Conservation (phyloP, 2,797 vertebrate genomes). For the Helostoma temminkii region DNA sequence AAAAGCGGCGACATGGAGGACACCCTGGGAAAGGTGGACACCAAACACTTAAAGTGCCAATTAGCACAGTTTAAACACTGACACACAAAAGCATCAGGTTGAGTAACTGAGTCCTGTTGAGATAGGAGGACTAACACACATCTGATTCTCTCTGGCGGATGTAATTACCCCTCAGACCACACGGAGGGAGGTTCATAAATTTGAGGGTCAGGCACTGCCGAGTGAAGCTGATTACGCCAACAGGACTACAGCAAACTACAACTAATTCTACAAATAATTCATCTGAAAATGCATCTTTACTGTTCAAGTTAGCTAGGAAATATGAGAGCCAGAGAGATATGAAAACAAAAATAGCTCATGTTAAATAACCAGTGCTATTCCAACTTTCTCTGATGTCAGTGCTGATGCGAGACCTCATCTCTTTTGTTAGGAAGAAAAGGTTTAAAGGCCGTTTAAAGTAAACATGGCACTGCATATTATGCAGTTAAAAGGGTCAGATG, state of each 20-base stretch:
- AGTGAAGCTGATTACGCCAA: slow-evolving; percentile 60
- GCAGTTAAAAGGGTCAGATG: slow-evolving; percentile 22
- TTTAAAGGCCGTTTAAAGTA: slow-evolving; percentile 36
- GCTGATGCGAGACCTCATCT: neutral
- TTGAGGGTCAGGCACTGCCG: slow-evolving; percentile 53
- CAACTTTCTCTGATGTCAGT: no score
- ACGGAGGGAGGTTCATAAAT: slow-evolving; percentile 52
- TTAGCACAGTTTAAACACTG: slow-evolving; percentile 66
- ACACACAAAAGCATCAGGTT: slow-evolving; percentile 33
- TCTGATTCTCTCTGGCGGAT: slow-evolving; percentile 56
- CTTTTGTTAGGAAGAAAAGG: slow-evolving; percentile 4
- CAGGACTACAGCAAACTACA: slow-evolving; percentile 18
- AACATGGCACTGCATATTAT: slow-evolving; percentile 39
- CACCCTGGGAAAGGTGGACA: slow-evolving; percentile 56
- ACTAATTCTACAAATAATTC: neutral
- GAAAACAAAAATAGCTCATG: neutral
- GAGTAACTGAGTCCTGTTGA: slow-evolving; percentile 55
- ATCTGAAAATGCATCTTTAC: slow-evolving; percentile 2
- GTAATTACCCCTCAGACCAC: slow-evolving; percentile 72
- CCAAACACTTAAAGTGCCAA: slow-evolving; percentile 65
- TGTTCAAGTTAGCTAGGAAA: neutral
- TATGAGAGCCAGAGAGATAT: neutral
- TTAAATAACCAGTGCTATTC: neutral
- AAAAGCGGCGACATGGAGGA: slow-evolving; percentile 45
- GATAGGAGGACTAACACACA: slow-evolving; percentile 49